Evolutionary conservation across 92 coral and sea anemone genomes (phyloP).

Genomic region (Phenganax marumi): DNA sequence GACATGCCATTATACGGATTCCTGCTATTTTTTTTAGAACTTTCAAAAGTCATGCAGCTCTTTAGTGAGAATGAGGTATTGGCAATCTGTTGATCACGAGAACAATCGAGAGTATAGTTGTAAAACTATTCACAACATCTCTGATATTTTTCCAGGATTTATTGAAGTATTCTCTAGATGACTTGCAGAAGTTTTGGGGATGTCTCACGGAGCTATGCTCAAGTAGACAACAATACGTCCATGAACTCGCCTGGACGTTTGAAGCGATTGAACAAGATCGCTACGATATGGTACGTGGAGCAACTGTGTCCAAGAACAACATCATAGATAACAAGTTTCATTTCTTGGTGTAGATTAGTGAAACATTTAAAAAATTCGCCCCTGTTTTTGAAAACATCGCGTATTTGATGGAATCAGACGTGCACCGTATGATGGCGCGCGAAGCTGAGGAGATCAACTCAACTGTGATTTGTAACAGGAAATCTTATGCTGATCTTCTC

Average conservation of each 20-base stretch:
- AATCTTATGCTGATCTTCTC: constrained; percentile 82
- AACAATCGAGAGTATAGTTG: background rate
- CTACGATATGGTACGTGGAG: constrained; percentile 62
- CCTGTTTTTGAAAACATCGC: constrained; percentile 82
- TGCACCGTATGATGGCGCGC: constrained; percentile 88
- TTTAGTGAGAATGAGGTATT: constrained; percentile 75
- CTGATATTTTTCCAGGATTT: constrained; percentile 61
- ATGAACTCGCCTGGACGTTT: constrained; percentile 63
- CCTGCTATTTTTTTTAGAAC: constrained; percentile 57
- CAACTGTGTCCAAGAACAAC: background rate
- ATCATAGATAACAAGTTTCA: background rate
- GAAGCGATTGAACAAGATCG: constrained; percentile 79
- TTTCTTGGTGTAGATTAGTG: constrained; percentile 65
- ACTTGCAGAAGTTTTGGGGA: constrained; percentile 75
- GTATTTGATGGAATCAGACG: constrained; percentile 93
- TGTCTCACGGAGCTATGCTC: constrained; percentile 67
- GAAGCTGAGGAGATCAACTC: constrained; percentile 91
- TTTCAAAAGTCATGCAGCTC: constrained; percentile 61
- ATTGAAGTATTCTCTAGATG: constrained; percentile 59
- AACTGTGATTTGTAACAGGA: constrained; percentile 76
- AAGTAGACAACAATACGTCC: constrained; percentile 72
- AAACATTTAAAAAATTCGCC: constrained; percentile 72
- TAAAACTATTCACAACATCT: no score
- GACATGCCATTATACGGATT: background rate
- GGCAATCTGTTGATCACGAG: background rate